A percentile compares a stretch with the other conserved stretches of the same genome.
Evolutionary conservation across 2,888 invertebrate species (phyloP).

Genomic region (Melinaea marsaeus): DNA sequence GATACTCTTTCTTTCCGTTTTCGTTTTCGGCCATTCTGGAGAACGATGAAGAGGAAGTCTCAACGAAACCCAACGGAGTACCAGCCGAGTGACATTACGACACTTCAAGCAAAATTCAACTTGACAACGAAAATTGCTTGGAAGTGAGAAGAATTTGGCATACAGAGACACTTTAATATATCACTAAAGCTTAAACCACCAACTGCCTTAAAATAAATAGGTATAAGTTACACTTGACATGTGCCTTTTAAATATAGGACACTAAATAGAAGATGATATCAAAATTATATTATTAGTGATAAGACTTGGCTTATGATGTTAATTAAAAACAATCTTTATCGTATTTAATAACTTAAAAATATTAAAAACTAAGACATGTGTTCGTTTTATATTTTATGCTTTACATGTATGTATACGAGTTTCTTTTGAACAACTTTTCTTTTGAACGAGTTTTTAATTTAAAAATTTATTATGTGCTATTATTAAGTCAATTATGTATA

Average conservation of each 20-base stretch:
- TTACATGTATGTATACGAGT: neutral
- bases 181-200: slow-evolving; percentile 3
- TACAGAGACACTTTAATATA: slow-evolving; percentile 20
- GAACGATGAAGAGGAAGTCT: slow-evolving; percentile 63
- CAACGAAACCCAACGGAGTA: slow-evolving; percentile 47
- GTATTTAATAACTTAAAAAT: neutral
- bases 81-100: slow-evolving; percentile 54
- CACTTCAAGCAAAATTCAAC: slow-evolving; percentile 13
- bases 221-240: neutral
- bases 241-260: neutral
- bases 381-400: neutral
- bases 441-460: neutral
- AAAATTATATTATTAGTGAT: neutral
- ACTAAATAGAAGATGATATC: neutral
- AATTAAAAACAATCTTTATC: neutral
- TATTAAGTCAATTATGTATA: slow-evolving; percentile 9
- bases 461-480: neutral
- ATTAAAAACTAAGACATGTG: neutral
- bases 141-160: slow-evolving; percentile 30
- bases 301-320: neutral
- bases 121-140: slow-evolving; percentile 21
- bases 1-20: slow-evolving; percentile 86
- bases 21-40: slow-evolving; percentile 81
- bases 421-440: neutral
- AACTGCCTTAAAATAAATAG: slow-evolving; percentile 1